Conservation (phyloP, 1,140 invertebrate genomes). For the Neoseiulus cucumeris region DNA sequence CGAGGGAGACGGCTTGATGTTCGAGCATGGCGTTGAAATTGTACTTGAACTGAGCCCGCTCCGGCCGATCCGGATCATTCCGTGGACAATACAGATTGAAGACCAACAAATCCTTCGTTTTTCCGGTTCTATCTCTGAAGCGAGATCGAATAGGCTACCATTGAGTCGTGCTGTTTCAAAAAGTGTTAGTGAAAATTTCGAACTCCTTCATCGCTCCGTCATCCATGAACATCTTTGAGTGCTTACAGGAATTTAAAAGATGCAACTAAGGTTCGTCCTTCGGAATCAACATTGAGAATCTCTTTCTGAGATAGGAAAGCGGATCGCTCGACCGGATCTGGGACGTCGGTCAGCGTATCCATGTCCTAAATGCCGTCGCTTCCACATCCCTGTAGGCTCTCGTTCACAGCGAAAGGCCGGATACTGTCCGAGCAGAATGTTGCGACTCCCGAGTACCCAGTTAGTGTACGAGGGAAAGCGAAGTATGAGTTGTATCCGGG, state of each 20-base stretch:
- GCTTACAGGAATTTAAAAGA: neutral
- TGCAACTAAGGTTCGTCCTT: neutral
- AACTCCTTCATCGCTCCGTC: constrained; percentile 7
- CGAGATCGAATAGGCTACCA: neutral
- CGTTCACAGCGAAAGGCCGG: constrained; percentile 30
- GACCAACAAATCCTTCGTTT: constrained; percentile 25
- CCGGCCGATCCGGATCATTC: constrained; percentile 30
- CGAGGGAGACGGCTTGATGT: constrained; percentile 28
- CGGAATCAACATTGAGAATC: neutral
- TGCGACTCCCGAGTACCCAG: constrained; percentile 36
- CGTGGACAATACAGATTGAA: constrained; percentile 39
- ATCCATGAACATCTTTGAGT: constrained; percentile 12
- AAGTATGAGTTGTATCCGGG: constrained; percentile 34
- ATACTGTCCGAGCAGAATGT: constrained; percentile 29
- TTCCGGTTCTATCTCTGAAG: constrained; percentile 18
- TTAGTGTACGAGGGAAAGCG: constrained; percentile 29
- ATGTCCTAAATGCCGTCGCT: too few species aligned
- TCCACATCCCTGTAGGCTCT: constrained; percentile 26
- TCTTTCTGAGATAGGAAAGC: neutral
- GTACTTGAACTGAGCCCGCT: constrained; percentile 31
- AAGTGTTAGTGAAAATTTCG: constrained; percentile 7
- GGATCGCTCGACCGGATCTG: too few species aligned
- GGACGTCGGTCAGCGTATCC: too few species aligned
- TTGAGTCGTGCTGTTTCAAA: neutral
- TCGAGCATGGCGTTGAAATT: constrained; percentile 33